Evolutionary conservation across 2,888 invertebrate species (phyloP).

Genomic region (Drosophila cracens): DNA sequence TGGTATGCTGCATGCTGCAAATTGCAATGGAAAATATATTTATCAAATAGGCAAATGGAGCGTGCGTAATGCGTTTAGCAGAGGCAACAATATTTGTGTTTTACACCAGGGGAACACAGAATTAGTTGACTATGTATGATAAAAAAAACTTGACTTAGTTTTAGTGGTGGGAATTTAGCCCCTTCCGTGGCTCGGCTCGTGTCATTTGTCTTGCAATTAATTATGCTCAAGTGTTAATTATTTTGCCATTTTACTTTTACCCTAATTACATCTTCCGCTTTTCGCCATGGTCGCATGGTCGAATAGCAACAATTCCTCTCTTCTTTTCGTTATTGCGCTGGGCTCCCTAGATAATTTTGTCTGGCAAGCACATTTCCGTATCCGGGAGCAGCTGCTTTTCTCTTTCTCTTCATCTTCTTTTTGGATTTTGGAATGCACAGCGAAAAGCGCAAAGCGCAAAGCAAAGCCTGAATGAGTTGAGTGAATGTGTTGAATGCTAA

Average conservation of each 20-base stretch:
- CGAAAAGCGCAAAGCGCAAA: constrained; percentile 33
- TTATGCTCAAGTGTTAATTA: constrained; percentile 79
- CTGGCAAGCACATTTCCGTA: constrained; percentile 79
- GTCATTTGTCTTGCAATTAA: constrained; percentile 77
- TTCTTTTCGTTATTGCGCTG: constrained; percentile 27
- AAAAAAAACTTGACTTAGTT: constrained; percentile 18
- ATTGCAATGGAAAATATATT: constrained; percentile 18
- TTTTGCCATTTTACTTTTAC: constrained; percentile 75
- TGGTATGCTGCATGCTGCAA: constrained; percentile 1
- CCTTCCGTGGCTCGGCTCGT: constrained; percentile 57
- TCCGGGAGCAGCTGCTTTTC: constrained; percentile 45
- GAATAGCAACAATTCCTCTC: constrained; percentile 35
- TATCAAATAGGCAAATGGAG: constrained; percentile 21
- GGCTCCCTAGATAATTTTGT: constrained; percentile 73
- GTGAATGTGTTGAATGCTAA: constrained; percentile 62
- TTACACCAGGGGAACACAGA: background rate
- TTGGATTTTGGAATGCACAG: constrained; percentile 45
- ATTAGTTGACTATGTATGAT: background rate
- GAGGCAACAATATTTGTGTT: constrained; percentile 9
- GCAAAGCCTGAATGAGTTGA: constrained; percentile 35
- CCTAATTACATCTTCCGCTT: constrained; percentile 76
- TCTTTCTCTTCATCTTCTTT: constrained; percentile 4
- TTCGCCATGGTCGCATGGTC: constrained; percentile 25
- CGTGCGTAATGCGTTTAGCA: constrained; percentile 34
- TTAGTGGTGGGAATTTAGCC: background rate